Conservation (phyloP, 2,113 vertebrate species). For the Platysternon megacephalum region DNA sequence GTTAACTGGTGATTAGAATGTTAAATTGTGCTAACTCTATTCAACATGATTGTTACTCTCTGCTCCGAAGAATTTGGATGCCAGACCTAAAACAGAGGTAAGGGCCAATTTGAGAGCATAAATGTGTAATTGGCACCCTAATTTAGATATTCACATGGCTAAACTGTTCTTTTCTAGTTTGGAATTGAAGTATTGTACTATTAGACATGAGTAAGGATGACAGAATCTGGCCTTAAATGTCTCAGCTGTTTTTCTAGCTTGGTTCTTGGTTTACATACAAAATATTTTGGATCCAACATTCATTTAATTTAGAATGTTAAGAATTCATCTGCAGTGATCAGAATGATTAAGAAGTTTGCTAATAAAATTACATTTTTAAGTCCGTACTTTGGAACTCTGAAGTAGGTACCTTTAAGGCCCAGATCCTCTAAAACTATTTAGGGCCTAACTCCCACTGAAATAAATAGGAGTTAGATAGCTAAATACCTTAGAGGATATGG, state of each 20-base stretch:
- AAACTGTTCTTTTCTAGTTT: background rate
- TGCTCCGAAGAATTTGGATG: background rate
- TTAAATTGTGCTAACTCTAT: too few species aligned
- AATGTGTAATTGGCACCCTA: background rate
- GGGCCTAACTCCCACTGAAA: background rate
- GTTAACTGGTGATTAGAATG: too few species aligned
- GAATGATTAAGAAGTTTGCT: background rate
- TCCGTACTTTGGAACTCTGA: background rate
- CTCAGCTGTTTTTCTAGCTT: background rate
- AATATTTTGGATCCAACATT: background rate
- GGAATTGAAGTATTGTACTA: background rate
- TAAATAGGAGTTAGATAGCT: background rate
- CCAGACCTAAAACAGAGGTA: background rate
- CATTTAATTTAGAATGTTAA: background rate
- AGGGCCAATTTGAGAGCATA: background rate
- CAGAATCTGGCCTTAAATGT: background rate
- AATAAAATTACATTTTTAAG: background rate
- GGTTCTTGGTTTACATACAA: background rate
- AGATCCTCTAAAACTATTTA: background rate
- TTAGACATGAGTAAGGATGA: background rate
- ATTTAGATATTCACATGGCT: background rate
- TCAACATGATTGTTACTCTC: background rate
- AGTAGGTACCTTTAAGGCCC: background rate
- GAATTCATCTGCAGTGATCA: background rate
- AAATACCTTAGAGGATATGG: background rate